A percentile compares a stretch with the other conserved stretches of the same genome.
Conservation (phyloP, 35 echinoderm and acorn worm species). For the Patiria miniata region DNA sequence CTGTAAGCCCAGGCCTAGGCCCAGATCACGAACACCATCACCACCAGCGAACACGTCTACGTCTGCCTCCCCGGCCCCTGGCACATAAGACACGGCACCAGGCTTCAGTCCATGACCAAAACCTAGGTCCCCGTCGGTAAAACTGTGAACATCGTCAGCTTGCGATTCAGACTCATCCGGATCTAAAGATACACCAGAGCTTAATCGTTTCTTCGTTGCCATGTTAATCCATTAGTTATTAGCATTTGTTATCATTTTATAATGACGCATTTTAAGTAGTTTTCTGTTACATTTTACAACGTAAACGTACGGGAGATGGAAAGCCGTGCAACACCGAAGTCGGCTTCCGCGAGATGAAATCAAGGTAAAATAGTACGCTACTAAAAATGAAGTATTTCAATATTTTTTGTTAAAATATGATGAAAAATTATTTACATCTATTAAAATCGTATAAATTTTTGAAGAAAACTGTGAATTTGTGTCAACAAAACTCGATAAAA, state of each 20-base stretch:
- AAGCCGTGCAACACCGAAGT: not conserved
- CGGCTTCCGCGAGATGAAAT: not conserved
- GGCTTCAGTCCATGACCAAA: conserved; percentile 40
- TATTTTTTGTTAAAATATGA: no score
- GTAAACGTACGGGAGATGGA: not conserved
- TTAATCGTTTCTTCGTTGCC: not conserved
- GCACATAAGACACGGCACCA: conserved; percentile 3
- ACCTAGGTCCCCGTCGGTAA: conserved; percentile 33
- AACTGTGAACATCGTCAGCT: not conserved
- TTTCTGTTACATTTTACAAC: not conserved
- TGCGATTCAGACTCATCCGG: not conserved
- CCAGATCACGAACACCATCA: not conserved
- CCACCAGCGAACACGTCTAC: no score
- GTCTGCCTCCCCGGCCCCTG: no score
- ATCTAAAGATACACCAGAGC: not conserved
- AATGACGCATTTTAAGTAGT: no score
- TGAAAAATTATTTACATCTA: not conserved
- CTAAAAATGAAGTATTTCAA: no score
- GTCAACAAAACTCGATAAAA: not conserved
- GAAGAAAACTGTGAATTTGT: not conserved
- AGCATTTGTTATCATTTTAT: no score
- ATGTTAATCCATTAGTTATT: not conserved
- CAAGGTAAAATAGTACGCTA: no score
- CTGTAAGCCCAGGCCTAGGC: no score
- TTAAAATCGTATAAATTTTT: not conserved